Percentiles rank a stretch among this genome's conserved stretches.
phyloP scores from a whole-genome alignment of 2,113 vertebrate species.

The Aspidoscelis tigris region DNA sequence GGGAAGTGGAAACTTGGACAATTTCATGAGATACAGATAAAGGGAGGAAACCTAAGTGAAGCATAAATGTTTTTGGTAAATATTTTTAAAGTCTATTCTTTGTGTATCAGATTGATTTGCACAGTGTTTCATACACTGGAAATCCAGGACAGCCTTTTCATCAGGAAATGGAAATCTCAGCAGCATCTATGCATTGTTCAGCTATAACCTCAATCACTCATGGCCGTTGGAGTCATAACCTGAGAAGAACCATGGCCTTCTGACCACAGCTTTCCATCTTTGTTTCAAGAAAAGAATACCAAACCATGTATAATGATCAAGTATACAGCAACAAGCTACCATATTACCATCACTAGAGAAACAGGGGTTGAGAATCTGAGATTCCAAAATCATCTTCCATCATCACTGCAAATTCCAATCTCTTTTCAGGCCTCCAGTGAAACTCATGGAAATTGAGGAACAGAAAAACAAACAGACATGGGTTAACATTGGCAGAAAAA shows the following conservation, averaged over 20 bases:
- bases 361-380: neutral
- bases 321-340: neutral
- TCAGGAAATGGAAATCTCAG: neutral
- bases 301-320: neutral
- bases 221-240: neutral
- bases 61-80: conserved; percentile 15
- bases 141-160: neutral
- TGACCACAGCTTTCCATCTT: too few species aligned
- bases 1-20: conserved; percentile 60
- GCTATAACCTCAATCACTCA: neutral
- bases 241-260: neutral
- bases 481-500: too few species aligned
- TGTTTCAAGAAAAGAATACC: too few species aligned
- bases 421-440: neutral
- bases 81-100: conserved; percentile 51
- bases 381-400: too few species aligned
- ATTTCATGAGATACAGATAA: conserved; percentile 68
- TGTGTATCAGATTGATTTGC: conserved; percentile 47
- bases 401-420: neutral
- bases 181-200: neutral
- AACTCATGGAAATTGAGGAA: too few species aligned
- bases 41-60: conserved; percentile 59
- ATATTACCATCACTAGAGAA: neutral
- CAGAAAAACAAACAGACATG: too few species aligned
- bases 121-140: conserved; percentile 4